phyloP scores from a whole-genome alignment of 37 sponge, comb jelly and placozoan genomes.

The Beroe forskalii region DNA sequence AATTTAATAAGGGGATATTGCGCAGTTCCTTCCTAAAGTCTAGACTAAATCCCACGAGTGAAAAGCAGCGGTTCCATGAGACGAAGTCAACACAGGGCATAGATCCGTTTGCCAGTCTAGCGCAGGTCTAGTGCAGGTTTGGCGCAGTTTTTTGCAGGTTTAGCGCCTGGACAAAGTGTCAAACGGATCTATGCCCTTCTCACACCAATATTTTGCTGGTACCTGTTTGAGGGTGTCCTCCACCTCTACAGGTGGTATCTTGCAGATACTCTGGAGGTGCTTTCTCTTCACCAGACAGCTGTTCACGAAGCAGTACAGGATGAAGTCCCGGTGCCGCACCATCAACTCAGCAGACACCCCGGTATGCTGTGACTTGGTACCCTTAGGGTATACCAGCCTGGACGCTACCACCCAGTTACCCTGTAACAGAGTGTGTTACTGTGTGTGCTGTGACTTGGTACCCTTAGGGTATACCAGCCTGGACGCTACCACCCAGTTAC shows the following conservation, averaged over 20 bases:
- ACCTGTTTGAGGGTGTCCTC: slow-evolving; percentile 48
- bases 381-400: slow-evolving; percentile 26
- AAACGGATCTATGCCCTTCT: too few relatives aligned
- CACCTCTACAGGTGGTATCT: not conserved
- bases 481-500: not conserved
- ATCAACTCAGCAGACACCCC: slow-evolving; percentile 38
- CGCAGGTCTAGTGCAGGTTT: too few relatives aligned
- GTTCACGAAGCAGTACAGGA: slow-evolving; percentile 10
- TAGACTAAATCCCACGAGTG: too few relatives aligned
- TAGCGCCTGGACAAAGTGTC: too few relatives aligned
- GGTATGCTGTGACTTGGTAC: slow-evolving; percentile 13
- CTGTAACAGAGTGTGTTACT: too few relatives aligned
- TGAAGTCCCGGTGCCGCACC: slow-evolving; percentile 18
- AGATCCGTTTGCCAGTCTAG: too few relatives aligned
- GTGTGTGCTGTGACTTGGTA: not conserved
- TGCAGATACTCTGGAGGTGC: slow-evolving; percentile 15
- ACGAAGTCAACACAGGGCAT: too few relatives aligned
- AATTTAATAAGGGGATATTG: too few relatives aligned
- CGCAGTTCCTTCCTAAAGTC: too few relatives aligned
- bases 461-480: slow-evolving; percentile 4
- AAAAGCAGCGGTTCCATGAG: too few relatives aligned
- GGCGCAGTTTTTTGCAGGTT: too few relatives aligned
- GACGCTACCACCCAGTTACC: slow-evolving; percentile 42
- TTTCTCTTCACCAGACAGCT: slow-evolving; percentile 6
- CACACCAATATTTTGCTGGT: too few relatives aligned